Evolutionary conservation across 2,797 vertebrate genomes (phyloP), one percentile per base, ranked within the genome.

Genomic region (Coluber constrictor): DNA sequence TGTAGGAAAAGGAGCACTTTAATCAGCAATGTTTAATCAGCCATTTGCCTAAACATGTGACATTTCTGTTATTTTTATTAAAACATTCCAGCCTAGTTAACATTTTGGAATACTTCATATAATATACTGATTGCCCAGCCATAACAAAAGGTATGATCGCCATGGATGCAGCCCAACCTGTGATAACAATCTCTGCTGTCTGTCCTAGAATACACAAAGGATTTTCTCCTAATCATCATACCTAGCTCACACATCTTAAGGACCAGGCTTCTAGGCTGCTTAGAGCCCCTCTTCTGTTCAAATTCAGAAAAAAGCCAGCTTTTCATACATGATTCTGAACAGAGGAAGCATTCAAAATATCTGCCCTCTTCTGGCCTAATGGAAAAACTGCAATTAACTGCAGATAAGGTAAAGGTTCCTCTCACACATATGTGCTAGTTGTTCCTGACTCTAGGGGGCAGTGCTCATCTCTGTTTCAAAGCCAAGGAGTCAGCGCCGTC

Each of bases 351-450:
- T 12, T 16, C 27, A 54, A 63, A 51, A 74, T 11, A 32, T 23
- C 56, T 92, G 92, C 92, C 92, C 59, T 89, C 70, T 86, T 59
- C 88, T 89, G 92, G 88, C 4, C 20, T 32, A 23, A 61, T 54
- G 0, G 20, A 60, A 56, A 92, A 89, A 92, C 1, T 61, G 56
- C 56, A 32, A 13, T 47, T 47, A 83, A 83, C 9, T 60, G 9
- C 47, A 59, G 79, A 37, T 13, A 13, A 56, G 55, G 55, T 56
- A 56, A 56, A 56, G 3, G 3, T 56, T 56, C 55, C 55, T 15
- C 55, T 56, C 4, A 12, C 55, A 56, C 55, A 56, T 56, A 56
- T 56, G 55, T 56, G 55, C 15, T 56, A 56, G 15, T 56, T 4
- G 0, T 56, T 56, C 55, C 55, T 3, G 4, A 56, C 55, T 56